Percentiles rank a stretch among this genome's conserved stretches.
phyloP scores from a whole-genome alignment of 1,140 invertebrate genomes.

The Battus philenor region DNA sequence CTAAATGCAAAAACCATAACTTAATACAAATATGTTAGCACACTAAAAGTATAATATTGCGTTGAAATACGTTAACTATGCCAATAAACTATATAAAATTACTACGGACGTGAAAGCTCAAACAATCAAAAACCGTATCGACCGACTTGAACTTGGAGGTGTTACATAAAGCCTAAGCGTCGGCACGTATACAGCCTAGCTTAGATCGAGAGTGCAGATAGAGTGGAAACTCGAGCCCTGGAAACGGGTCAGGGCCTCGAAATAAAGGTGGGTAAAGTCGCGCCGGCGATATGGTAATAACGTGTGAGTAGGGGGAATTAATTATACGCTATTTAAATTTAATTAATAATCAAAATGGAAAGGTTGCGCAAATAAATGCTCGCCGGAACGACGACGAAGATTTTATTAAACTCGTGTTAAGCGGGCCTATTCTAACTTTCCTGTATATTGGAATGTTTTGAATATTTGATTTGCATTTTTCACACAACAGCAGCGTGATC shows the following conservation, averaged over 20 bases:
- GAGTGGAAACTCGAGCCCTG: conserved; percentile 41
- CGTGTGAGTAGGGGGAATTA: conserved; percentile 12
- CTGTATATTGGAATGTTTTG: neutral
- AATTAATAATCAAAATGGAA: conserved; percentile 19
- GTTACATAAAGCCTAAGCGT: conserved; percentile 37
- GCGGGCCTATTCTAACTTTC: neutral
- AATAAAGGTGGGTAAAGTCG: conserved; percentile 19
- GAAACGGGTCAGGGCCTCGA: conserved; percentile 50
- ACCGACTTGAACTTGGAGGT: conserved; percentile 38
- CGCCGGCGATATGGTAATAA: neutral
- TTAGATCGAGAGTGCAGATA: conserved; percentile 48
- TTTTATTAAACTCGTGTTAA: conserved; percentile 5
- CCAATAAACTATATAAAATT: conserved; percentile 12
- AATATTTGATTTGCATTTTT: conserved; percentile 1
- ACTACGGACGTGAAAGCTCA: conserved; percentile 9
- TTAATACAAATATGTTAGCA: too few species aligned
- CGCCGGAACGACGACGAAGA: conserved; percentile 1
- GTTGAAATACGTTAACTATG: neutral
- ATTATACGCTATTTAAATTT: conserved; percentile 24
- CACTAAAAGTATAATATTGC: neutral
- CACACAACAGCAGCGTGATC: too few species aligned
- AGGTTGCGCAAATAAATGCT: conserved; percentile 17
- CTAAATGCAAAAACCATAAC: too few species aligned
- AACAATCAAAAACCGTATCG: conserved; percentile 28
- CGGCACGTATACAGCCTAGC: conserved; percentile 35